Base-by-base conservation (phyloP, 1,140 invertebrate genomes). In the Diorhabda sublineata region DNA sequence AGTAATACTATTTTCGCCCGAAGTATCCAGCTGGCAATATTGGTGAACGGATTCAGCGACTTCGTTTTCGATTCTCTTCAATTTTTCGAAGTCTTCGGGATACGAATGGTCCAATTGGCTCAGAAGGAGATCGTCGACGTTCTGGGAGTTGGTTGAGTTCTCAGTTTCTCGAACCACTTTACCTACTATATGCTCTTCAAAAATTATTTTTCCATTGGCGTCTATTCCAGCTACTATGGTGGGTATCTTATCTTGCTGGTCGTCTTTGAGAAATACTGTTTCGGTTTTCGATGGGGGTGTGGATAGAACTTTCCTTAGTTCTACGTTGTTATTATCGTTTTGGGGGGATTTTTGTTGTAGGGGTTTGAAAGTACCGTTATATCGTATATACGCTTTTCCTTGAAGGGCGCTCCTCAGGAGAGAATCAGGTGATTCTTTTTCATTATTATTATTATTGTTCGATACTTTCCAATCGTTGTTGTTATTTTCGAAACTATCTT, bases 391-490 rank as follows among this genome's bases (percentile, higher is more conserved):
- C 64, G 79, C 84, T 84, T 85, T 88, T 2, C 92, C 92, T 78
- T 93, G 92, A 42, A 94, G 84, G 6, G 92, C 92, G 78, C 89
- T 93, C 71, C 92, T 82, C 69, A 94, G 79, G 63, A 94, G 80
- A 42, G 91, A 93, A 74, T 93, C 91, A 6, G 87, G 85, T 0
- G 86, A 83, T 75, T 92, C 90, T 81, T 92, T 91, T 77, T 92
- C 92, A 74, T 91, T 91, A 56, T 83, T 83, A 69, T 89, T 88
- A 52, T 52, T n/a, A 52, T 52, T 6, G 4, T 52, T 42, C 72
- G 82, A 61, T 4, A 61, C 8, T 75, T 92, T 91, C 90, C 90
- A 92, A 75, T 92, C 90, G 81, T 92, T 91, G 77, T 92, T 92
- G 74, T 91, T 91, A 47, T 83, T 83, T 68, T 88, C 88, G 66